Conservation (phyloP, 2,113 vertebrate species). For the Chascanopsetta lugubris region DNA sequence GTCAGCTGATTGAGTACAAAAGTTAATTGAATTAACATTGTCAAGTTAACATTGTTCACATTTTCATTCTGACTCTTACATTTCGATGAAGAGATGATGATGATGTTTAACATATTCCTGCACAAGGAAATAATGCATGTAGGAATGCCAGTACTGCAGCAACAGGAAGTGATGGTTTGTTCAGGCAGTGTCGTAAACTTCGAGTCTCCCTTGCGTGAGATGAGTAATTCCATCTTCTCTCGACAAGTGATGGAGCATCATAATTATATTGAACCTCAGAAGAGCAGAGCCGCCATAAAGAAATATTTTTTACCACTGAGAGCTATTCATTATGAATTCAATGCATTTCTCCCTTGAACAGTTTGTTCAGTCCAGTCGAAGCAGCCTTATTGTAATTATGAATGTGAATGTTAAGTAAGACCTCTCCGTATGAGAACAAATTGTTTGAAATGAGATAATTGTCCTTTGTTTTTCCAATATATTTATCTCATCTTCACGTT, state of each 20-base stretch:
- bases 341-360: background rate
- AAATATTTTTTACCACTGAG: background rate
- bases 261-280: background rate
- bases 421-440: too few species aligned
- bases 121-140: background rate
- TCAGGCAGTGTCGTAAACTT: slow-evolving; percentile 18
- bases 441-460: too few species aligned
- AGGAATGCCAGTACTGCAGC: background rate
- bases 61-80: too few species aligned
- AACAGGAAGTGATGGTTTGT: slow-evolving; percentile 10
- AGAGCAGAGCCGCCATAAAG: background rate
- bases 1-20: too few species aligned
- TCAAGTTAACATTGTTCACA: too few species aligned
- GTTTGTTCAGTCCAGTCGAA: background rate
- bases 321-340: background rate
- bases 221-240: background rate
- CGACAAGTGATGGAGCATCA: background rate
- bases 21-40: too few species aligned
- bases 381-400: background rate
- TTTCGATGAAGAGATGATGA: too few species aligned
- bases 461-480: too few species aligned
- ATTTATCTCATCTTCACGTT: too few species aligned
- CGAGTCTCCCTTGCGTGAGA: background rate
- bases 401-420: slow-evolving; percentile 3
- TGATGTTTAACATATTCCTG: too few species aligned